A percentile compares a stretch with the other conserved stretches of the same genome.
Evolutionary conservation across 2,888 invertebrate genomes (phyloP).

Genomic region (Cryptus viduatorius): DNA sequence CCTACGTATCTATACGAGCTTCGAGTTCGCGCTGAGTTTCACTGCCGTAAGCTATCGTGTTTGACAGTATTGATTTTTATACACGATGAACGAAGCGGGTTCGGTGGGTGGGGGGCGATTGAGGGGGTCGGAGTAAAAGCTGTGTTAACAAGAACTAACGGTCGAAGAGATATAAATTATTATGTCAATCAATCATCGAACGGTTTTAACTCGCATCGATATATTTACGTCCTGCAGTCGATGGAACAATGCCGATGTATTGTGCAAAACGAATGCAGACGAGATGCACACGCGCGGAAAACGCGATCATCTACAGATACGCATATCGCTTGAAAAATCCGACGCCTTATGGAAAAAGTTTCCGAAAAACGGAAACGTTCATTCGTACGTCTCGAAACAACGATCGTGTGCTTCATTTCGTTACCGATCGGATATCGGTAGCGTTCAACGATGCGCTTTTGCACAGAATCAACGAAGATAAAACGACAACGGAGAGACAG

Average conservation of each 20-base stretch:
- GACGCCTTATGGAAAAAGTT: background rate
- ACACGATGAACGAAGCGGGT: slow-evolving; percentile 8
- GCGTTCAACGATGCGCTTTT: background rate
- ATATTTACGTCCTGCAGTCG: background rate
- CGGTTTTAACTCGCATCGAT: slow-evolving; percentile 9
- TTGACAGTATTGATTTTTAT: slow-evolving; percentile 57
- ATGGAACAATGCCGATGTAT: background rate
- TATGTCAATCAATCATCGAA: slow-evolving; percentile 39
- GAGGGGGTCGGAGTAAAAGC: background rate
- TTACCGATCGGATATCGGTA: background rate
- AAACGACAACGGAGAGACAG: background rate
- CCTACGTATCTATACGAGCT: slow-evolving; percentile 3
- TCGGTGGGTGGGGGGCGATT: slow-evolving; percentile 1
- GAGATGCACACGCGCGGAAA: background rate
- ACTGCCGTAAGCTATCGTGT: slow-evolving; percentile 41
- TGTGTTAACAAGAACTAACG: slow-evolving; percentile 20
- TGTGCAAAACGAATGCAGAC: background rate
- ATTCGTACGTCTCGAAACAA: background rate
- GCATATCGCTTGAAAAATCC: background rate
- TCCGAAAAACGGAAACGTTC: background rate
- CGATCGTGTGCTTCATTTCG: background rate
- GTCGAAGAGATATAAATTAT: slow-evolving; percentile 30
- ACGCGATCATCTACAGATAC: background rate
- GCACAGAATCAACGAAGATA: background rate
- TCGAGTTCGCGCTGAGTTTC: slow-evolving; percentile 5